Conservation (phyloP, 2,797 vertebrate genomes). For the Gila robusta region DNA sequence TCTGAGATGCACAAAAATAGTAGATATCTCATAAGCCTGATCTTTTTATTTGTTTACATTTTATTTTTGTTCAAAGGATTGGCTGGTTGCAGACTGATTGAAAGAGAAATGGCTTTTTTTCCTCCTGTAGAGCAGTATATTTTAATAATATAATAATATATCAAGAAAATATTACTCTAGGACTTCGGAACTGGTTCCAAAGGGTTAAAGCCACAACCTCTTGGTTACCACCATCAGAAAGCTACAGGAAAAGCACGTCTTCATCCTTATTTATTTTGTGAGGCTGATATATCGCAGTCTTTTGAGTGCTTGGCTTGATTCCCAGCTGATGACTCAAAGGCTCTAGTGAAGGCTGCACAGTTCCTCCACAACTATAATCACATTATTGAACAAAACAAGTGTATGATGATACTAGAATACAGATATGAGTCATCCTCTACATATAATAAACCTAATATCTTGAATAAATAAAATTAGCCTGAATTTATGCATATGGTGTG, state of each 20-base stretch:
- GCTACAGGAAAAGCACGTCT: background rate
- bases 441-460: background rate
- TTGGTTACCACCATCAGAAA: background rate
- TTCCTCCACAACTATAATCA: slow-evolving; percentile 5
- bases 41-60: background rate
- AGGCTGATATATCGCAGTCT: background rate
- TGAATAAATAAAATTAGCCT: background rate
- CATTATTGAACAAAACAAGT: background rate
- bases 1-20: background rate
- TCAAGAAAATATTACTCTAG: background rate
- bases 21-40: background rate
- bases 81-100: background rate
- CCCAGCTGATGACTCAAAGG: slow-evolving; percentile 11
- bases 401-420: background rate
- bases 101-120: background rate
- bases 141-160: background rate
- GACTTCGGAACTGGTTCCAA: background rate
- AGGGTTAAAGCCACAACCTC: background rate
- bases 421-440: background rate
- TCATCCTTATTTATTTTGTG: background rate
- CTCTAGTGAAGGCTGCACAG: background rate
- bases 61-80: background rate
- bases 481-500: background rate
- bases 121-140: background rate
- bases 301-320: background rate